Conservation (phyloP, 2,888 invertebrate species). For the Calliopum simillimum region DNA sequence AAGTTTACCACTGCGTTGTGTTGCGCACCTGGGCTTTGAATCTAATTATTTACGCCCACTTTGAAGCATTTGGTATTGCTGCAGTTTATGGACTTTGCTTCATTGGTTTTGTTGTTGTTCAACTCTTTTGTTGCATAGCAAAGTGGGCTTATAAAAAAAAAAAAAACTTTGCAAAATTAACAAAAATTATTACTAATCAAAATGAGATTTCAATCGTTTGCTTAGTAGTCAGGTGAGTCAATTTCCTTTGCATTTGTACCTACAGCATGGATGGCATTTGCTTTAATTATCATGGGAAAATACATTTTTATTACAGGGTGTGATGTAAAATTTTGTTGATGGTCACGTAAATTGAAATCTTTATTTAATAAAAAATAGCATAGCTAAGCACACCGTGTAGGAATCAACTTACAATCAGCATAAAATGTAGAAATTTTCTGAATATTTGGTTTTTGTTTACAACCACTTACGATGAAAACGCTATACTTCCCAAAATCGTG, state of each 20-base stretch:
- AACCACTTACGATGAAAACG: too few relatives aligned
- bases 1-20: not conserved
- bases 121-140: slow-evolving; percentile 7
- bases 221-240: not conserved
- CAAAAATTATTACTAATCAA: slow-evolving; percentile 20
- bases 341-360: too few relatives aligned
- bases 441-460: too few relatives aligned
- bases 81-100: not conserved
- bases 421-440: too few relatives aligned
- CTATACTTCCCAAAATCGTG: too few relatives aligned
- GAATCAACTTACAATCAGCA: too few relatives aligned
- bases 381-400: too few relatives aligned
- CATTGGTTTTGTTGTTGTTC: not conserved
- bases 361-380: too few relatives aligned
- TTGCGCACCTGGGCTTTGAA: slow-evolving; percentile 10
- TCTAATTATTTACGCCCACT: slow-evolving; percentile 10
- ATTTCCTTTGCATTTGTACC: too few relatives aligned
- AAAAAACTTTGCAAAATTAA: not conserved
- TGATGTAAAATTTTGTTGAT: too few relatives aligned
- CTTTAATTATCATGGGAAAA: slow-evolving; percentile 11
- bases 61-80: not conserved
- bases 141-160: too few relatives aligned
- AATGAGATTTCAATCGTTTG: slow-evolving; percentile 1
- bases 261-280: too few relatives aligned
- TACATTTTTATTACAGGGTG: slow-evolving; percentile 7